Evolutionary conservation across 2,888 invertebrate species (phyloP).

Genomic region (Oscheius sp.): DNA sequence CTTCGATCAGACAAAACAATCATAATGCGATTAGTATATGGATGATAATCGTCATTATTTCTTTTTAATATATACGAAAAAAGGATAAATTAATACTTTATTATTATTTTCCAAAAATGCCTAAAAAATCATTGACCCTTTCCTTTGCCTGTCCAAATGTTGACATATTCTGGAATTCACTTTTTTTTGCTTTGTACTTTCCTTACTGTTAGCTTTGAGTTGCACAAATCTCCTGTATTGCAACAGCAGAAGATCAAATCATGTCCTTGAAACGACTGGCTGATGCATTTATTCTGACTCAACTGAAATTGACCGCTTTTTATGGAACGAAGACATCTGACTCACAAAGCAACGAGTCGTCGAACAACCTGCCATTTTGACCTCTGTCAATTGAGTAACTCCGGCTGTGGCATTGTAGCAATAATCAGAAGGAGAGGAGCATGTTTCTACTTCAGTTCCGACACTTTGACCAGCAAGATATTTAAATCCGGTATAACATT

Average conservation of each 20-base stretch:
- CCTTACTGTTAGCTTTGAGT: constrained; percentile 47
- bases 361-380: constrained; percentile 48
- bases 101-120: constrained; percentile 33
- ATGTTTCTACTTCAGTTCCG: constrained; percentile 45
- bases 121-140: constrained; percentile 38
- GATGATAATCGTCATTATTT: too few species aligned
- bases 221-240: constrained; percentile 52
- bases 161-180: constrained; percentile 39
- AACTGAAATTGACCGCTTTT: constrained; percentile 26
- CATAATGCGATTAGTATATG: too few species aligned
- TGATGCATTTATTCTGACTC: constrained; percentile 43
- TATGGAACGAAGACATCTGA: constrained; percentile 1
- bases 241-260: constrained; percentile 47
- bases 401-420: constrained; percentile 53
- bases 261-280: constrained; percentile 38
- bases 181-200: background rate
- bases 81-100: too few species aligned
- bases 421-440: constrained; percentile 38
- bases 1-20: too few species aligned
- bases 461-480: constrained; percentile 45
- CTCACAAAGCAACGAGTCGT: constrained; percentile 45
- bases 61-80: too few species aligned
- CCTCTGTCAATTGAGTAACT: constrained; percentile 36
- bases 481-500: constrained; percentile 49
- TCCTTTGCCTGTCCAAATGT: constrained; percentile 42